Conservation (phyloP, 2,113 vertebrate species). For the Hippolais icterina region DNA sequence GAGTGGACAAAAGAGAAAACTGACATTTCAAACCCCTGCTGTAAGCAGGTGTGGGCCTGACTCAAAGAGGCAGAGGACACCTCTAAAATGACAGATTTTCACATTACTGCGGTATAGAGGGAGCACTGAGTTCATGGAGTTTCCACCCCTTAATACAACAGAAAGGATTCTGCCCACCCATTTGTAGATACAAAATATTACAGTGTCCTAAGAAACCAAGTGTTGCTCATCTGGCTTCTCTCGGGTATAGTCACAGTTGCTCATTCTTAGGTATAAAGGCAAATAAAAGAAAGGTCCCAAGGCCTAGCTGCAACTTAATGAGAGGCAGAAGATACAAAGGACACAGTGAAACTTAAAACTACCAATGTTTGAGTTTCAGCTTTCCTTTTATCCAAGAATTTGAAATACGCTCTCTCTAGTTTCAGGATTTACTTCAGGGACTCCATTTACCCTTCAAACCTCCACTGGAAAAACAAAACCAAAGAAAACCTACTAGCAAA, state of each 20-base stretch:
- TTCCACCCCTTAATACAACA: not conserved
- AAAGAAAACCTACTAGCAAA: not conserved
- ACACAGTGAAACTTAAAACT: not conserved
- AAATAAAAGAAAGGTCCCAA: not conserved
- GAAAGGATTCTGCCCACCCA: not conserved
- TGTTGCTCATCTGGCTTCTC: not conserved
- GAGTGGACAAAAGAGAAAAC: not conserved
- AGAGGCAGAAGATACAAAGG: not conserved
- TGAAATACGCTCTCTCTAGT: not conserved
- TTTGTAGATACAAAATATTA: not conserved
- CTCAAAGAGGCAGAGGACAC: not conserved
- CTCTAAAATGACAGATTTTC: not conserved
- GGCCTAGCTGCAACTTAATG: not conserved
- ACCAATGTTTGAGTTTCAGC: not conserved
- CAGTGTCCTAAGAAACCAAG: not conserved
- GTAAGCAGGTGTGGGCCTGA: constrained; percentile 5
- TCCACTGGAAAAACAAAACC: not conserved
- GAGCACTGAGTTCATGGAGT: not conserved
- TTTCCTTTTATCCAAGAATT: not conserved
- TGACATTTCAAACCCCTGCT: not conserved
- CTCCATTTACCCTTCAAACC: not conserved
- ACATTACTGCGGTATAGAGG: not conserved
- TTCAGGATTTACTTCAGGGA: not conserved
- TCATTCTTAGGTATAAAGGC: not conserved
- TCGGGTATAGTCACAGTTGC: not conserved